Evolutionary conservation across 2,113 vertebrate species (phyloP).

Genomic region (Polyodon spathula): DNA sequence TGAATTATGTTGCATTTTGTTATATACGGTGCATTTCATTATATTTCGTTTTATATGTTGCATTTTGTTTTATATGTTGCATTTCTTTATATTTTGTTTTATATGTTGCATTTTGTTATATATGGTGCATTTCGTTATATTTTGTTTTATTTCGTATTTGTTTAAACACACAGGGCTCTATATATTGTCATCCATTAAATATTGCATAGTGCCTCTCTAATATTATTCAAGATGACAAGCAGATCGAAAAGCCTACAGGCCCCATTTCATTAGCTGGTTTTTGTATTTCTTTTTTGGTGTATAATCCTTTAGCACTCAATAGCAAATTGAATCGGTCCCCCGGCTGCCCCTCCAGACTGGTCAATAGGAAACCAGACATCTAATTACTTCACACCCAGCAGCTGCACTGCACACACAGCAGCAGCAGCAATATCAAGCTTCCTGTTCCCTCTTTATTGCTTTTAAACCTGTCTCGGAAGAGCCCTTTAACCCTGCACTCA

Average conservation of each 20-base stretch:
- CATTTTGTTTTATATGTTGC: too few relatives aligned
- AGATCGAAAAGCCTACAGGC: slow-evolving; percentile 2
- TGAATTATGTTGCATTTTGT: too few relatives aligned
- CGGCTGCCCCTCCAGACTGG: slow-evolving; percentile 56
- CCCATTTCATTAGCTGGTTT: slow-evolving; percentile 61
- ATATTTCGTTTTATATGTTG: too few relatives aligned
- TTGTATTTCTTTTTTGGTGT: slow-evolving; percentile 62
- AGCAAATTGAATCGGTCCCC: slow-evolving; percentile 62
- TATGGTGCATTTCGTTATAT: too few relatives aligned
- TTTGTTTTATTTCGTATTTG: too few relatives aligned
- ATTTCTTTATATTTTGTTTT: too few relatives aligned
- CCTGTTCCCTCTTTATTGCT: slow-evolving; percentile 51
- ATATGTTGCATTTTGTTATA: too few relatives aligned
- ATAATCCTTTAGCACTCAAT: slow-evolving; percentile 64
- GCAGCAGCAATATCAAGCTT: slow-evolving; percentile 54
- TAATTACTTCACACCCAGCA: slow-evolving; percentile 58
- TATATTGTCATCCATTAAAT: neutral
- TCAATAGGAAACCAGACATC: slow-evolving; percentile 60
- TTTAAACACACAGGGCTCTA: too few relatives aligned
- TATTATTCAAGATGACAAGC: slow-evolving; percentile 3
- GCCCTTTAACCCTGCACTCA: slow-evolving; percentile 56
- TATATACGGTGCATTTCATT: too few relatives aligned
- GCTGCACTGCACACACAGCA: slow-evolving; percentile 53
- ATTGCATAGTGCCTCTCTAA: neutral
- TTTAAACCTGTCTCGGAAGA: slow-evolving; percentile 54